Evolutionary conservation across 2,113 vertebrate species (phyloP).

Genomic region (Chrysemys picta): DNA sequence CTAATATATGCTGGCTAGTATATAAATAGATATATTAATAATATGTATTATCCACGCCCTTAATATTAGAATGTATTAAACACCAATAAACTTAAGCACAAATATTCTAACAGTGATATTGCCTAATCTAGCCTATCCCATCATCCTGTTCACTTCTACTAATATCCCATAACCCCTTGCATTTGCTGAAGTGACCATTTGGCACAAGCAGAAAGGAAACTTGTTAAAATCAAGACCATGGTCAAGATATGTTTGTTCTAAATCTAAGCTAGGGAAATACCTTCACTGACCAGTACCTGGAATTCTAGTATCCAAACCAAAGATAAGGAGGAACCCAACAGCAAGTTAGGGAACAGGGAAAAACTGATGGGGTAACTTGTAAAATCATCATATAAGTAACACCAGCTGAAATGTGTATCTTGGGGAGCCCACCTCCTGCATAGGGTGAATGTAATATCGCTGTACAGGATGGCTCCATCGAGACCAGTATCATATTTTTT

Average conservation of each 20-base stretch:
- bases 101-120: not conserved
- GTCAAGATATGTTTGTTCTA: not conserved
- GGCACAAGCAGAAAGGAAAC: not conserved
- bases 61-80: not conserved
- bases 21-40: too few relatives aligned
- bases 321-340: not conserved
- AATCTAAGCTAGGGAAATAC: not conserved
- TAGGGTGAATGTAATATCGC: not conserved
- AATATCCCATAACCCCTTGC: not conserved
- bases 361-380: not conserved
- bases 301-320: not conserved
- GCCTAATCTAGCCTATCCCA: not conserved
- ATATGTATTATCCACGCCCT: too few relatives aligned
- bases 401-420: not conserved
- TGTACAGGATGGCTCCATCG: not conserved
- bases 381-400: not conserved
- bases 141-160: not conserved
- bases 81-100: not conserved
- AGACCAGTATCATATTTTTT: not conserved
- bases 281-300: not conserved
- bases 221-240: not conserved
- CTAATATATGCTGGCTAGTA: too few relatives aligned
- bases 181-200: not conserved
- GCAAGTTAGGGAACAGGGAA: not conserved
- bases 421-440: not conserved